Conservation (phyloP, 92 coral and sea anemone genomes). For the Siderastrea siderea region DNA sequence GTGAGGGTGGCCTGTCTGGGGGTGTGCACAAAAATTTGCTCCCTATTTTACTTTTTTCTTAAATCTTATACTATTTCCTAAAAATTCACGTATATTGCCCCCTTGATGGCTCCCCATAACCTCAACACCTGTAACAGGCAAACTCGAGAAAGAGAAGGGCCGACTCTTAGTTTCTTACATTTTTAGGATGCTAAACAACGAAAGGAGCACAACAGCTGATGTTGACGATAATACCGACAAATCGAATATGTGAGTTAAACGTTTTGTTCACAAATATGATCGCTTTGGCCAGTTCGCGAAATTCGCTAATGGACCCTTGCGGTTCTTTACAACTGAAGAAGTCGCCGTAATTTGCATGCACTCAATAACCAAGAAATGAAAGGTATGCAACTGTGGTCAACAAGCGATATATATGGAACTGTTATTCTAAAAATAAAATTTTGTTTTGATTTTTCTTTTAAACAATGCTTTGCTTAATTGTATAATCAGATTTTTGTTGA, state of each 20-base stretch:
- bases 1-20: too few species aligned
- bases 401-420: neutral
- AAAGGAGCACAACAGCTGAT: conserved; percentile 13
- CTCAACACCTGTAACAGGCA: neutral
- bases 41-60: too few species aligned
- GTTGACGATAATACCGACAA: neutral
- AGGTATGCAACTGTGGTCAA: conserved; percentile 10
- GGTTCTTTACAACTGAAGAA: neutral
- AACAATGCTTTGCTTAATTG: neutral
- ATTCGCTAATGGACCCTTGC: neutral
- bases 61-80: too few species aligned
- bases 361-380: neutral
- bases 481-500: neutral
- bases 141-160: neutral
- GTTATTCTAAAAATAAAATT: neutral
- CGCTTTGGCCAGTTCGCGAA: neutral
- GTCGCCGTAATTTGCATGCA: neutral
- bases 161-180: neutral
- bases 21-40: too few species aligned
- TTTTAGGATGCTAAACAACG: conserved; percentile 32
- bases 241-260: conserved; percentile 8
- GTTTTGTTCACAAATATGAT: neutral
- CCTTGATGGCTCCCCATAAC: neutral
- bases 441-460: neutral
- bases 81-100: too few species aligned